Percentiles rank a stretch among this genome's conserved stretches.
These are phyloP conservation scores for Mylabris phalerata DNA, from an alignment of 1,140 invertebrate genomes.

Conservation along the genomic window DNA sequence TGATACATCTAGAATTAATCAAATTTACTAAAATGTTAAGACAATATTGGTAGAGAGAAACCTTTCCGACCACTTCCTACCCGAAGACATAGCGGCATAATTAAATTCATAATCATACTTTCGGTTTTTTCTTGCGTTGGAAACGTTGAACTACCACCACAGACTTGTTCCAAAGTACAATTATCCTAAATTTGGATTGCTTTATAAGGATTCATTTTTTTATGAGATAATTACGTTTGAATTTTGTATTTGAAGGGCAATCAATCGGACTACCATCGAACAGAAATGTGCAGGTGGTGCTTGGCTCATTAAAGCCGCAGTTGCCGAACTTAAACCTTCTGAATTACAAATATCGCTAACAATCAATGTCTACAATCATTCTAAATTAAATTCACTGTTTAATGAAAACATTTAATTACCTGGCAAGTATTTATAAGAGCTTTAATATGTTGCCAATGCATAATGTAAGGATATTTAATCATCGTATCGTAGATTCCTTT, in stretches of 20 bases:
- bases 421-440: constrained; percentile 78
- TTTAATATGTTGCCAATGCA: constrained; percentile 94
- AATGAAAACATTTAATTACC: constrained; percentile 41
- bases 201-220: not conserved
- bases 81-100: constrained; percentile 91
- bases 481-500: constrained; percentile 95
- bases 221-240: constrained; percentile 57
- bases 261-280: constrained; percentile 88
- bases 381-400: not conserved
- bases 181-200: constrained; percentile 56
- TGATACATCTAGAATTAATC: constrained; percentile 65
- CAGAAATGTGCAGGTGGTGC: constrained; percentile 90
- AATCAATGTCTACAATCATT: constrained; percentile 61
- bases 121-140: constrained; percentile 87
- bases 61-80: constrained; percentile 84
- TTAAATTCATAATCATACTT: constrained; percentile 90
- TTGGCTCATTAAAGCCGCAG: constrained; percentile 73
- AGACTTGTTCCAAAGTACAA: constrained; percentile 90
- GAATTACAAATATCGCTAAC: constrained; percentile 61
- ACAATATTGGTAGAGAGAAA: constrained; percentile 3
- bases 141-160: constrained; percentile 80
- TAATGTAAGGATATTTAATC: constrained; percentile 87
- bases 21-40: constrained; percentile 4
- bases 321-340: constrained; percentile 67
- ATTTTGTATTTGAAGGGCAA: constrained; percentile 89